These are phyloP conservation scores for Oscheius sp. DNA, from an alignment of 2,888 invertebrate species.

Conservation along the genomic window DNA sequence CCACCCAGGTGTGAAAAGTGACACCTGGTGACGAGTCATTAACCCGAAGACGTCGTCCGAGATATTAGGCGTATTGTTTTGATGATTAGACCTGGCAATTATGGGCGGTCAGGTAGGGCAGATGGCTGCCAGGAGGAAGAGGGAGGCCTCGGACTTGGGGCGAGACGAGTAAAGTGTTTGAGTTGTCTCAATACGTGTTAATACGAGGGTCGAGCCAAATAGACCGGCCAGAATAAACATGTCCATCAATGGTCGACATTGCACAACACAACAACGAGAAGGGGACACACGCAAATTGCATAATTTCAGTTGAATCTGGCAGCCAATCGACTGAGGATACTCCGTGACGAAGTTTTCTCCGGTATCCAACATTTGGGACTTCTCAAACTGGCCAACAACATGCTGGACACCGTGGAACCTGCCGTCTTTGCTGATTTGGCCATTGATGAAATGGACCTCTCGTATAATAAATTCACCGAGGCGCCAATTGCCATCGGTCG, in stretches of 20 bases:
- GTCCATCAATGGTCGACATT: neutral
- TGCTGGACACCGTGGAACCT: slow-evolving; percentile 43
- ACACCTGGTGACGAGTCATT: slow-evolving; percentile 20
- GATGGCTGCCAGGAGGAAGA: neutral
- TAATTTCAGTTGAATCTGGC: slow-evolving; percentile 66
- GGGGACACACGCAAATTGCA: slow-evolving; percentile 1
- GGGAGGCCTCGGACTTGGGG: neutral
- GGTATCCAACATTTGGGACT: slow-evolving; percentile 51
- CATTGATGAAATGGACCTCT: slow-evolving; percentile 46
- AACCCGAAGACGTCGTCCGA: slow-evolving; percentile 15
- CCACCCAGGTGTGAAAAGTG: slow-evolving; percentile 25
- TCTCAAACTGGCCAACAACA: slow-evolving; percentile 59
- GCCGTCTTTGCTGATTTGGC: slow-evolving; percentile 40
- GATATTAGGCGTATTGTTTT: slow-evolving; percentile 22
- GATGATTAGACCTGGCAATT: slow-evolving; percentile 5
- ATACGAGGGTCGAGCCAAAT: slow-evolving; percentile 18
- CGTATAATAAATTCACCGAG: slow-evolving; percentile 60
- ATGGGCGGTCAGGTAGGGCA: neutral
- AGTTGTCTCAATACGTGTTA: slow-evolving; percentile 24
- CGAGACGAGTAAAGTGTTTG: neutral
- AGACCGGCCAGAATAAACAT: slow-evolving; percentile 10
- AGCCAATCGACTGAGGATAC: slow-evolving; percentile 55
- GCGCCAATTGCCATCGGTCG: slow-evolving; percentile 63
- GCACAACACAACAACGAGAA: neutral
- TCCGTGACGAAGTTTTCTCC: slow-evolving; percentile 51